phyloP scores from a whole-genome alignment of 2,797 vertebrate genomes.

The Cygnus olor region DNA sequence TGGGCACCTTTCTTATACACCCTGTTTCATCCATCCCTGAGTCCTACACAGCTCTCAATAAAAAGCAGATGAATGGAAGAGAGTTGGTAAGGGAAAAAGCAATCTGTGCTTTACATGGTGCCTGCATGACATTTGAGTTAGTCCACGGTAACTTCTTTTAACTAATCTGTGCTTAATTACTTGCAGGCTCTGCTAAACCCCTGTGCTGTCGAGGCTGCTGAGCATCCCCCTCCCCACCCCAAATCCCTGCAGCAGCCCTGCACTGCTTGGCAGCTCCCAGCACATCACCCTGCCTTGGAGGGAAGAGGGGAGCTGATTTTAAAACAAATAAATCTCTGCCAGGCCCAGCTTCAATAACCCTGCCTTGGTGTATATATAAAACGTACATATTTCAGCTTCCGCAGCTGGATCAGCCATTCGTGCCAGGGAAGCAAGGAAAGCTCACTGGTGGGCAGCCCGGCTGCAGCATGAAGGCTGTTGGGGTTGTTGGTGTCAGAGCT shows the following conservation, averaged over 20 bases:
- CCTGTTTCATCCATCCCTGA: neutral
- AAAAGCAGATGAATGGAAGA: neutral
- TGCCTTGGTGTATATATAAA: neutral
- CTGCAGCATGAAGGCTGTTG: neutral
- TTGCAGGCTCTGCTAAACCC: slow-evolving; percentile 4
- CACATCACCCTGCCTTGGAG: neutral
- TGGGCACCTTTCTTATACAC: neutral
- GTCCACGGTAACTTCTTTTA: neutral
- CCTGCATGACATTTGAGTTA: neutral
- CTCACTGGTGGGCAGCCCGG: neutral
- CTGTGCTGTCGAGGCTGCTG: neutral
- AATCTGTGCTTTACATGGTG: rapidly evolving
- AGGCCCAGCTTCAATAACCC: neutral
- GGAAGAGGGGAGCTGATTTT: neutral
- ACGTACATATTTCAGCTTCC: neutral
- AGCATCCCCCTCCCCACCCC: neutral
- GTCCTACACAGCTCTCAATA: neutral
- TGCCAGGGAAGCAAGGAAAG: neutral
- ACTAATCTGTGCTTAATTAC: neutral
- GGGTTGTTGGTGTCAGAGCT: neutral
- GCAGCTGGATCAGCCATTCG: neutral
- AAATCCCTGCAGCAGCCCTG: neutral
- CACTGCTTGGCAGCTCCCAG: neutral
- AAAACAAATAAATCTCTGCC: neutral
- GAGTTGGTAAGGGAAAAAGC: neutral